phyloP scores from a whole-genome alignment of 2,888 invertebrate species.

The Caenorhabditis imperialis region DNA sequence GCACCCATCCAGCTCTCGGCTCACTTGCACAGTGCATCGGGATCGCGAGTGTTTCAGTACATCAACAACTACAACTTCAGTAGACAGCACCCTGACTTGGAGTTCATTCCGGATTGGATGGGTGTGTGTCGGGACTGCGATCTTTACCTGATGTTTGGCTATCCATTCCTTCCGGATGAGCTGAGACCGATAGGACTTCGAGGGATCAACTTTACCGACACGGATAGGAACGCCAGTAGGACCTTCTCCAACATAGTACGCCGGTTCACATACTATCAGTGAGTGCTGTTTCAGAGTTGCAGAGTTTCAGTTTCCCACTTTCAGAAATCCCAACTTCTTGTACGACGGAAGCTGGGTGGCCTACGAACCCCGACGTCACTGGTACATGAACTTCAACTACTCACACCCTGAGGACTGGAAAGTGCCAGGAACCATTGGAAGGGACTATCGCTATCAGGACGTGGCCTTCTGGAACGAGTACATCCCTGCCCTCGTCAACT shows the following conservation, averaged over 20 bases:
- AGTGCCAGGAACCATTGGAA: conserved; percentile 61
- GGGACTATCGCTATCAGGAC: conserved; percentile 71
- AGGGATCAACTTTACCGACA: conserved; percentile 68
- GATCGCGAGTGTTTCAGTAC: conserved; percentile 78
- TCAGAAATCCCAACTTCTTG: conserved; percentile 75
- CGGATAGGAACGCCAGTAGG: conserved; percentile 75
- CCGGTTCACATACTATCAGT: conserved; percentile 72
- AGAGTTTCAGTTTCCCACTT: conserved; percentile 8
- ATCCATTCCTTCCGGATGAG: conserved; percentile 73
- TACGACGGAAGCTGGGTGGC: conserved; percentile 73
- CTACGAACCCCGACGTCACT: conserved; percentile 74
- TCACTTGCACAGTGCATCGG: conserved; percentile 75
- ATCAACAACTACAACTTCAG: conserved; percentile 79
- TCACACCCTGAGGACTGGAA: conserved; percentile 60
- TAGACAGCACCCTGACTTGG: conserved; percentile 55
- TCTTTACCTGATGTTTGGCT: conserved; percentile 85
- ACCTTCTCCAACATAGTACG: conserved; percentile 72
- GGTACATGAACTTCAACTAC: conserved; percentile 77
- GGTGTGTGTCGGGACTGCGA: conserved; percentile 88
- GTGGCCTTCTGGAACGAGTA: conserved; percentile 78
- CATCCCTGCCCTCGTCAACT: conserved; percentile 75
- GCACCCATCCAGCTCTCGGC: conserved; percentile 78
- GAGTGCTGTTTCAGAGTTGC: conserved; percentile 11
- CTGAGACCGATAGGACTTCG: conserved; percentile 69
- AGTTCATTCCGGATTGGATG: conserved; percentile 74